phyloP scores from a whole-genome alignment of 2,797 vertebrate species.

The Myotis vivesi region DNA sequence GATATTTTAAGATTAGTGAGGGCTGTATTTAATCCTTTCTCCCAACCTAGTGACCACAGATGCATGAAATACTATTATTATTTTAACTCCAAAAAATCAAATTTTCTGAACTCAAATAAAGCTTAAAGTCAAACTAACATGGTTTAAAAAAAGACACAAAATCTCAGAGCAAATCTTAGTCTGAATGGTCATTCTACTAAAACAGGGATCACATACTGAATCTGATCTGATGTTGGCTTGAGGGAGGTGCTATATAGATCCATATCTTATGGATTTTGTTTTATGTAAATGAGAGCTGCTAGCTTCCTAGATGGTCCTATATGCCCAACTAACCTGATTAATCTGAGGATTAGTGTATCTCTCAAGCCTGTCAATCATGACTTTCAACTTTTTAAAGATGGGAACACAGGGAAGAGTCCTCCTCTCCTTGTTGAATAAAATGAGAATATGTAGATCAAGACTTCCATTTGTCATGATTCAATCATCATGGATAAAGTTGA shows the following conservation, averaged over 20 bases:
- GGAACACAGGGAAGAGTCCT: neutral
- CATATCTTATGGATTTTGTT: neutral
- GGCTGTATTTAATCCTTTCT: neutral
- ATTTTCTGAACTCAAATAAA: slow-evolving; percentile 2
- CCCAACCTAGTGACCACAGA: neutral
- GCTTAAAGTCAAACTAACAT: neutral
- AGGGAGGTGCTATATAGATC: neutral
- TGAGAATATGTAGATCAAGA: neutral
- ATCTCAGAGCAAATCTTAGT: neutral
- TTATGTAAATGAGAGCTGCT: neutral
- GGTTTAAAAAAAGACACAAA: neutral
- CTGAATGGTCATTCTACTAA: neutral
- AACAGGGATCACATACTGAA: neutral
- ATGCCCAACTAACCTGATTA: neutral
- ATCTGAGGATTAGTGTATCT: neutral
- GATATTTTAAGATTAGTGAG: neutral
- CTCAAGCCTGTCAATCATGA: neutral
- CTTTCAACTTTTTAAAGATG: neutral
- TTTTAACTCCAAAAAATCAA: neutral
- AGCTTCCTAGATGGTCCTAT: neutral
- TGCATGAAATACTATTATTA: neutral
- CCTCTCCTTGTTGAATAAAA: neutral
- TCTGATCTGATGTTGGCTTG: neutral
- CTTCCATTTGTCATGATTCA: neutral
- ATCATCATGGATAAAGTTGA: neutral